Percentiles rank a stretch among this genome's conserved stretches.
Conservation (phyloP, 2,113 vertebrate genomes). For the Eonycteris spelaea region DNA sequence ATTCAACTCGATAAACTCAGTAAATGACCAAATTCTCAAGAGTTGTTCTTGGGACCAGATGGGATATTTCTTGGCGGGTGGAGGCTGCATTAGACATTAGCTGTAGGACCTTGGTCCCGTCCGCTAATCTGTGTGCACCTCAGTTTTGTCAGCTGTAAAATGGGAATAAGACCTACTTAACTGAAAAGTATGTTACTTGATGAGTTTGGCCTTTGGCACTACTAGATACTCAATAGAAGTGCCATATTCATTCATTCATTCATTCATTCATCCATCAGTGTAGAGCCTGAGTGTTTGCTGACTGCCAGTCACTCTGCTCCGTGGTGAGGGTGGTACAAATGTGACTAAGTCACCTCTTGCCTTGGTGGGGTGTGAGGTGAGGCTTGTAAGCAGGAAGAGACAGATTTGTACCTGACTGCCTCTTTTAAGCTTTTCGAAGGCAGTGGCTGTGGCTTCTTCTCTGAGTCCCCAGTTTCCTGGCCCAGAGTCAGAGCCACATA, state of each 20-base stretch:
- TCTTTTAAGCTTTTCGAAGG: not conserved
- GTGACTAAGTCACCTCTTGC: not conserved
- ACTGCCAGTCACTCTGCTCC: not conserved
- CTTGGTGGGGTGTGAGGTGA: not conserved
- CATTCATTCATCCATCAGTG: too few species aligned
- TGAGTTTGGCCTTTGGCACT: not conserved
- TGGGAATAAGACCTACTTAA: not conserved
- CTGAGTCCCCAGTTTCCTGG: not conserved
- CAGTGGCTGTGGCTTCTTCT: not conserved
- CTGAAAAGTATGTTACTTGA: fast-evolving
- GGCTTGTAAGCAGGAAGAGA: not conserved
- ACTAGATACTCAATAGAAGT: not conserved
- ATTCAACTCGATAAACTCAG: too few species aligned
- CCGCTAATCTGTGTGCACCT: not conserved
- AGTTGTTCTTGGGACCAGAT: not conserved
- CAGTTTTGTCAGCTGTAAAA: not conserved
- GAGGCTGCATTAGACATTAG: too few species aligned
- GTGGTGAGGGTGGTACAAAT: fast-evolving
- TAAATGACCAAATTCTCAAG: not conserved
- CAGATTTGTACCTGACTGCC: too few species aligned
- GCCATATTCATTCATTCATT: not conserved
- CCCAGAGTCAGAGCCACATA: not conserved
- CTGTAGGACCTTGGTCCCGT: not conserved
- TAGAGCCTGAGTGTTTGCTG: not conserved
- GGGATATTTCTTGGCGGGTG: not conserved